Evolutionary conservation across 2,888 invertebrate species (phyloP).

Genomic region (Ornithoptera alexandrae): DNA sequence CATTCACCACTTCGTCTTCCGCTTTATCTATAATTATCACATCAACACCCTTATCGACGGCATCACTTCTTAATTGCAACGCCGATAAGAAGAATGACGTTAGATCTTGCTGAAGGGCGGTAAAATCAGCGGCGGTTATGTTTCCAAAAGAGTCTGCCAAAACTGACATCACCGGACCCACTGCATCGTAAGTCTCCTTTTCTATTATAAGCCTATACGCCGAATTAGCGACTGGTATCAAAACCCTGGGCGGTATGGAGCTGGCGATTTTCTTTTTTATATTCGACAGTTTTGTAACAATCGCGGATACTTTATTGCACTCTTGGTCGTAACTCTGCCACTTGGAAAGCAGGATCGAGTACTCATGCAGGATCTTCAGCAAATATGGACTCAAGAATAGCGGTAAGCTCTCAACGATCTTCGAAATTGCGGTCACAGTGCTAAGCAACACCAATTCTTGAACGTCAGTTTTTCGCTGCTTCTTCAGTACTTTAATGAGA

Average conservation of each 20-base stretch:
- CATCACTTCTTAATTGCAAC: slow-evolving; percentile 83
- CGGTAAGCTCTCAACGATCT: slow-evolving; percentile 89
- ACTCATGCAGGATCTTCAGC: slow-evolving; percentile 83
- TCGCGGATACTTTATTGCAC: slow-evolving; percentile 72
- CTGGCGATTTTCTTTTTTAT: slow-evolving; percentile 85
- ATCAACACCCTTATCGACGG: slow-evolving; percentile 56
- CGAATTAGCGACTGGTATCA: slow-evolving; percentile 86
- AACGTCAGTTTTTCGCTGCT: slow-evolving; percentile 79
- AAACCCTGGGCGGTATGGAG: slow-evolving; percentile 85
- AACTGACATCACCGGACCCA: slow-evolving; percentile 87
- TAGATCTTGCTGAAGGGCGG: slow-evolving; percentile 83
- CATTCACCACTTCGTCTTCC: slow-evolving; percentile 87
- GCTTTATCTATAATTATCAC: slow-evolving; percentile 75
- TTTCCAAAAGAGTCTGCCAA: slow-evolving; percentile 85
- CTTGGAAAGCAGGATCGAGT: slow-evolving; percentile 80
- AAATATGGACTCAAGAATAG: slow-evolving; percentile 93
- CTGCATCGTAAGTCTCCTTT: slow-evolving; percentile 80
- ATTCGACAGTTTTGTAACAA: slow-evolving; percentile 79
- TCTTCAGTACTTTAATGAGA: slow-evolving; percentile 82
- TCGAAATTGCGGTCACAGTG: slow-evolving; percentile 88
- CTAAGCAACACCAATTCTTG: slow-evolving; percentile 84
- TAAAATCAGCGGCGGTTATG: slow-evolving; percentile 82
- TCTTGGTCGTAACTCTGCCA: slow-evolving; percentile 73
- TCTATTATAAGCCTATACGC: slow-evolving; percentile 82
- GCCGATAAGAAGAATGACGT: slow-evolving; percentile 87